Evolutionary conservation across 2,888 invertebrate species (phyloP).

Genomic region (Galeopsomyia nigrocyanea): DNA sequence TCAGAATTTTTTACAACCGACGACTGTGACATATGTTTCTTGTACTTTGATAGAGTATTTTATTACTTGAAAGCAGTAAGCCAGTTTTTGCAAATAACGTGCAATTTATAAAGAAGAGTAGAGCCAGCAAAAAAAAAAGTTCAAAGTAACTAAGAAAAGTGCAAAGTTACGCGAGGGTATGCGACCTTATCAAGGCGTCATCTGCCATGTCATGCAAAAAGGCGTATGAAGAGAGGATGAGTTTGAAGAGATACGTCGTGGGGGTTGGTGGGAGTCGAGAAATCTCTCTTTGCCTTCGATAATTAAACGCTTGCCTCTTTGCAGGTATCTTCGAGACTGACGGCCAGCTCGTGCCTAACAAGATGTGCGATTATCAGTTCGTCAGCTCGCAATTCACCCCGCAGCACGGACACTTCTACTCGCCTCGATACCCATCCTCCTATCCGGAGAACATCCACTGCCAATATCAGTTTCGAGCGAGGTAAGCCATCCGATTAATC

Average conservation of each 20-base stretch:
- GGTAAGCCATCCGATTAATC: slow-evolving; percentile 70
- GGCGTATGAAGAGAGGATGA: too few species aligned
- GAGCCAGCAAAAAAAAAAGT: too few species aligned
- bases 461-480: slow-evolving; percentile 89
- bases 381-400: slow-evolving; percentile 80
- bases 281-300: neutral
- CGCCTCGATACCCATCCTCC: slow-evolving; percentile 95
- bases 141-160: too few species aligned
- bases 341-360: slow-evolving; percentile 81
- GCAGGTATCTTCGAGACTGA: slow-evolving; percentile 86
- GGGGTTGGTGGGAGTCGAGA: neutral
- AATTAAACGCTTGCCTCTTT: slow-evolving; percentile 56
- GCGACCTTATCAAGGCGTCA: too few species aligned
- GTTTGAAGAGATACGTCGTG: neutral
- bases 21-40: too few species aligned
- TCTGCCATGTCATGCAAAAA: too few species aligned
- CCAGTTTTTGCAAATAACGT: too few species aligned
- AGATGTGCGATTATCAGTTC: slow-evolving; percentile 89
- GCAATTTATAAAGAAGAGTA: too few species aligned
- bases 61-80: too few species aligned
- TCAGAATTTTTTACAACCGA: too few species aligned
- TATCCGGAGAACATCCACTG: slow-evolving; percentile 94
- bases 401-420: slow-evolving; percentile 85
- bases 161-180: too few species aligned
- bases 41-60: too few species aligned